Conservation (phyloP, 2,113 vertebrate genomes). For the Campylorhamphus procurvoides region DNA sequence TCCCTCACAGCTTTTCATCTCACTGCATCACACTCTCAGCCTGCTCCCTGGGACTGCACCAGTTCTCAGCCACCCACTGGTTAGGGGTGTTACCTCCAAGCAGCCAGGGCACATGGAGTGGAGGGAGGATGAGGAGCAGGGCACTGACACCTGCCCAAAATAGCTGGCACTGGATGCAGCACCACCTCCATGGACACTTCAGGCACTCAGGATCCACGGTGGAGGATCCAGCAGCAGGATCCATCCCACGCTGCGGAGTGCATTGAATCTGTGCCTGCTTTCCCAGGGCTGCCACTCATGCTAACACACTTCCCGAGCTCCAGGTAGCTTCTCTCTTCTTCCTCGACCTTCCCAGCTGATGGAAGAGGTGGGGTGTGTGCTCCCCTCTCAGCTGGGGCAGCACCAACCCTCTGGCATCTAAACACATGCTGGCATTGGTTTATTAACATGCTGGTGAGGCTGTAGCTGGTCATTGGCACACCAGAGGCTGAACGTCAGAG, state of each 20-base stretch:
- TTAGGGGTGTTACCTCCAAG: rapidly evolving
- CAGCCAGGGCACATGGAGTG: rapidly evolving
- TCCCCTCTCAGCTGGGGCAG: neutral
- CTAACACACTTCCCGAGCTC: neutral
- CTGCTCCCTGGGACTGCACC: rapidly evolving
- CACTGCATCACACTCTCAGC: neutral
- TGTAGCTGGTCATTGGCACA: neutral
- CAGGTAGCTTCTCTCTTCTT: neutral
- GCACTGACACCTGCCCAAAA: neutral
- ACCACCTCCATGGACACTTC: neutral
- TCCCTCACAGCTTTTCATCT: neutral
- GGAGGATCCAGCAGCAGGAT: conserved; percentile 32
- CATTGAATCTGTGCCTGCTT: neutral
- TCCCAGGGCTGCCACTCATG: neutral
- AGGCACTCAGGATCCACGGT: neutral
- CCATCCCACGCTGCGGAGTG: neutral
- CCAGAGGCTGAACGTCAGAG: neutral
- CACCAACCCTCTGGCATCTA: rapidly evolving
- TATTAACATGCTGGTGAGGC: neutral
- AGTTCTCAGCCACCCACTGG: neutral
- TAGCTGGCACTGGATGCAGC: neutral
- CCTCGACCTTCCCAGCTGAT: neutral
- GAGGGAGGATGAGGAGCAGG: neutral
- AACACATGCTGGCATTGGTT: neutral
- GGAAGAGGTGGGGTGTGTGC: neutral